phyloP scores from a whole-genome alignment of 2,797 vertebrate species.

The Halcyon badia region DNA sequence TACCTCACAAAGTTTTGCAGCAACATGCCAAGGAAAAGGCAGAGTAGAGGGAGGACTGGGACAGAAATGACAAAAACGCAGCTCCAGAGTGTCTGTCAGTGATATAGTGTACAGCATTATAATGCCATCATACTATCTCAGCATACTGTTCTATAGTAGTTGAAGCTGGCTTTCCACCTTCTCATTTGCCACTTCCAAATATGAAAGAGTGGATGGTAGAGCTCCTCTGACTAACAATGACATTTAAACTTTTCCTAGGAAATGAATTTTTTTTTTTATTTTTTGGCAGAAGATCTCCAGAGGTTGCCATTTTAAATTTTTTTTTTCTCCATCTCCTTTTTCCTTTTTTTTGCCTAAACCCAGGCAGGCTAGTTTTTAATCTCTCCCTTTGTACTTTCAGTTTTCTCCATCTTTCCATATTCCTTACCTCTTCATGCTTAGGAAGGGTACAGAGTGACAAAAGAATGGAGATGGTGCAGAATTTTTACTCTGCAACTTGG shows the following conservation, averaged over 20 bases:
- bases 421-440: not conserved
- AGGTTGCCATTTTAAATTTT: not conserved
- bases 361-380: not conserved
- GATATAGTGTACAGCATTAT: not conserved
- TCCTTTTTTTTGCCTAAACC: not conserved
- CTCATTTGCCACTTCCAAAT: not conserved
- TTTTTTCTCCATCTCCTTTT: not conserved
- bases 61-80: constrained; percentile 35
- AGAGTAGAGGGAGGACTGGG: not conserved
- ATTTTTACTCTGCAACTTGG: not conserved
- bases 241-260: not conserved
- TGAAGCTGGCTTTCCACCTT: not conserved
- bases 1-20: not conserved
- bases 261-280: not conserved
- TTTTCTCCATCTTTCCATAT: not conserved
- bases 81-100: not conserved
- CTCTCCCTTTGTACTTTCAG: not conserved
- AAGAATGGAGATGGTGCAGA: not conserved
- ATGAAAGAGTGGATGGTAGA: not conserved
- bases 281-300: not conserved
- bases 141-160: constrained; percentile 3
- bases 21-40: not conserved
- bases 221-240: not conserved
- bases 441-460: not conserved
- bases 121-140: constrained; percentile 5